Percentiles rank a stretch among this genome's conserved stretches.
These are phyloP conservation scores for Chironomus riparius DNA, from an alignment of 2,888 invertebrate genomes.

Conservation along the genomic window DNA sequence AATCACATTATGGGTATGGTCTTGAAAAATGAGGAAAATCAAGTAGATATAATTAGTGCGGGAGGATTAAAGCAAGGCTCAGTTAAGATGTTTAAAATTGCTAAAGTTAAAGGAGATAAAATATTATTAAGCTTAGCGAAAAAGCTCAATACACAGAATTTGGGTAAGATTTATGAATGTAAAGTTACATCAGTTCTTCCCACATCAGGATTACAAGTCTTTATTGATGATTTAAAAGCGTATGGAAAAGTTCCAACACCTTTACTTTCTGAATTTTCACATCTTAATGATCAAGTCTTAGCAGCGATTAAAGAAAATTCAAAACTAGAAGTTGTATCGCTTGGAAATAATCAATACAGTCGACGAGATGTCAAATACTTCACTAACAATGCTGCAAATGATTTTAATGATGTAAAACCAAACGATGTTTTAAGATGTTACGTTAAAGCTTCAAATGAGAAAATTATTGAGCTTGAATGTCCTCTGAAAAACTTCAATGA, in stretches of 20 bases:
- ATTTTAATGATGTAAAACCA: constrained; percentile 31
- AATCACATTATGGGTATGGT: constrained; percentile 41
- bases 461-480: constrained; percentile 37
- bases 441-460: constrained; percentile 36
- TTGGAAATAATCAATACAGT: constrained; percentile 38
- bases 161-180: constrained; percentile 31
- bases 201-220: constrained; percentile 1
- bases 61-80: constrained; percentile 21
- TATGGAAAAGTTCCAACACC: constrained; percentile 17
- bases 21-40: constrained; percentile 32
- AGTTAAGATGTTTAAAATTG: constrained; percentile 9
- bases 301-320: constrained; percentile 29
- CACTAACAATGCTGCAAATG: constrained; percentile 31
- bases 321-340: constrained; percentile 34
- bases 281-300: background rate
- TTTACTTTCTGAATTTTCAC: constrained; percentile 1
- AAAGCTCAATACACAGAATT: constrained; percentile 30
- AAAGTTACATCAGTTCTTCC: constrained; percentile 28
- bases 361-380: constrained; percentile 39
- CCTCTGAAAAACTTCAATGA: constrained; percentile 30
- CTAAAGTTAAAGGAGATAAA: background rate
- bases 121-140: constrained; percentile 32
- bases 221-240: constrained; percentile 9
- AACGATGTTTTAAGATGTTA: constrained; percentile 37
- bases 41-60: background rate